Conservation (phyloP, 2,113 vertebrate genomes). For the Uria lomvia region DNA sequence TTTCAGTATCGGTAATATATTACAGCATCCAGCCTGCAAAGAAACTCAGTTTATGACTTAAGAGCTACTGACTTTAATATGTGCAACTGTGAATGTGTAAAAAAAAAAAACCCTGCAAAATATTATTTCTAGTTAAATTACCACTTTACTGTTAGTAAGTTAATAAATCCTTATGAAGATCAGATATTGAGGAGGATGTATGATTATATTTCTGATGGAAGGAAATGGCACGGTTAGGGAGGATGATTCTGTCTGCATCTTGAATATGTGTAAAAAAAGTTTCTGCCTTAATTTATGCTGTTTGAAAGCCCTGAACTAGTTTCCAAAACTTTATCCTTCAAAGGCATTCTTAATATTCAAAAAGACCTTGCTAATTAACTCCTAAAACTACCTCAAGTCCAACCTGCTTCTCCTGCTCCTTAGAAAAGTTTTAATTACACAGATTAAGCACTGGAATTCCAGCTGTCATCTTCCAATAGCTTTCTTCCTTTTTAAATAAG, state of each 20-base stretch:
- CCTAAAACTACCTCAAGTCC: slow-evolving; percentile 59
- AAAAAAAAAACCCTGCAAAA: background rate
- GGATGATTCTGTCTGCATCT: slow-evolving; percentile 20
- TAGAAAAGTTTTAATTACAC: slow-evolving; percentile 62
- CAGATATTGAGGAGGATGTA: background rate
- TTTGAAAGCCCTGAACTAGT: slow-evolving; percentile 66
- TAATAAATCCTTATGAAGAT: slow-evolving; percentile 5
- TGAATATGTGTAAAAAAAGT: slow-evolving; percentile 5
- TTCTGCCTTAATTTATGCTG: slow-evolving; percentile 62
- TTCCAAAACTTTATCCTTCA: slow-evolving; percentile 64
- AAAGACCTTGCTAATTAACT: slow-evolving; percentile 65
- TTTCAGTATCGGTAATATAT: background rate
- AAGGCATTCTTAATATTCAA: slow-evolving; percentile 64
- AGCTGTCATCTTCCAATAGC: slow-evolving; percentile 58
- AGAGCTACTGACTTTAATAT: background rate
- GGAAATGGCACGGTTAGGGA: background rate
- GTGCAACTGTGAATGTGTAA: background rate
- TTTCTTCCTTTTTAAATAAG: slow-evolving; percentile 36
- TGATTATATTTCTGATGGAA: slow-evolving; percentile 25
- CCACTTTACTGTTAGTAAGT: background rate
- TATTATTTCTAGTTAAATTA: background rate
- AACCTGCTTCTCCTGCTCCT: slow-evolving; percentile 54
- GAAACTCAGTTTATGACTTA: background rate
- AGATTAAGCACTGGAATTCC: slow-evolving; percentile 62
- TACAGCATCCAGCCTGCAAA: background rate